Base-by-base conservation (phyloP, 2,113 vertebrate species). In the Chrysochloris asiatica region DNA sequence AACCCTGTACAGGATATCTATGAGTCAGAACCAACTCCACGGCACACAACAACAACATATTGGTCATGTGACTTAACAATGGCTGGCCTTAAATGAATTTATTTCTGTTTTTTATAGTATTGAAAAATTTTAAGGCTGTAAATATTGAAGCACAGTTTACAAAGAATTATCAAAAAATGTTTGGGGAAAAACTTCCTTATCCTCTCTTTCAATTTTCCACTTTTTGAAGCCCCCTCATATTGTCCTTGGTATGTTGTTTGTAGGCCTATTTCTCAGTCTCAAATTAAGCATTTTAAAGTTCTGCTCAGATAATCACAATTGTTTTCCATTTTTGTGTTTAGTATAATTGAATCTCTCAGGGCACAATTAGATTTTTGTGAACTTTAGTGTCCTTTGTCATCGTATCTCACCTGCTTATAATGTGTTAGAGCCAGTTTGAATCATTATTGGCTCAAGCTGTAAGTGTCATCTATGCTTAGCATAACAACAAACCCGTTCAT, bases 271-370 rank as follows among this genome's bases (percentile, higher is more conserved):
- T 95, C 48, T 61, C 26, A 84, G 36, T 54, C 52, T 86, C 77
- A 88, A 73, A 65, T 90, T 48, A 56, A 73, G 24, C 2, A 13
- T 71, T 76, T 28, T 59, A 47, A 10, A 10, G 28, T 48, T 81
- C 73, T 85, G 48, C 11, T 89, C 83, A 72, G 45, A 43, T 72
- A n/a, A 41, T 88, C 9, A 17, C 26, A 26, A 54, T 84, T 67
- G 45, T 54, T 93, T 95, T 83, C 71, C 71, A 47, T 54, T 85
- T 22, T 1, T 2, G 59, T 85, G 86, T 72, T 71, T 84, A 76
- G 28, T 80, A 11, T 87, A 80, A 61, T 79, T 22, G 63, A 86
- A 14, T 45, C 28, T 75, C 67, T 80, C 14, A 30, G 61, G 48
- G 21, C 16, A 21, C 45, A 41, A 26, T 67, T 91, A 38, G 43